Base-by-base conservation (phyloP, 92 coral and sea anemone genomes). In the Scolanthus callimorphus region DNA sequence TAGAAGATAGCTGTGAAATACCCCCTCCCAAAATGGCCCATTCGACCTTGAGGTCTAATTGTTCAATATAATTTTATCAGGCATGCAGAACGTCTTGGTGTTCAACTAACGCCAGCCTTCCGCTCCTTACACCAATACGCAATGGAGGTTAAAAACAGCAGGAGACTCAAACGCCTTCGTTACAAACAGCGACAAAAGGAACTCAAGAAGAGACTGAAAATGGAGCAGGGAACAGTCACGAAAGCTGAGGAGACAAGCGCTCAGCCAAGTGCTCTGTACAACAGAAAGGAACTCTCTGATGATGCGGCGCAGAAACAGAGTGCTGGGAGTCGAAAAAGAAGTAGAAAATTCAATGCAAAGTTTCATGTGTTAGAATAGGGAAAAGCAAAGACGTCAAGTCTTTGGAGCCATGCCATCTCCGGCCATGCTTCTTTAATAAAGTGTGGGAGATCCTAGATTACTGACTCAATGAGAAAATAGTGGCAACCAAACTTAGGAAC, bases 71-170 rank as follows among this genome's bases (percentile, higher is more conserved):
- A 8, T 30, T 61, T 64, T 11, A 2, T 39, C n/a, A 68, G 75
- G 25, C 75, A 68, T 56, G 75, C 41, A 2, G 49, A 57, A 25
- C 39, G 58, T 23, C 37, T 68, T 20, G 65, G 57, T 26, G 65
- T 68, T 15, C 10, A 17, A 4, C 27, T 68, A 0, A 68, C 65
- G 6, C 75, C 75, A 26, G 31, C 58, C 52, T 68, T 55, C 37
- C 21, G 53, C 31, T 43, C 23, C 25, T 46, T 68, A 39, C 65
- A 68, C 23, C 19, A 68, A n/a, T 21, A 61, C 11, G 29, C 56
- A 20, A 13, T 25, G n/a, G 75, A 68, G 46, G 65, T 68, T 8
- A 43, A 15, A 17, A 44, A 43, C 21, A 68, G 39, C 24, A 57
- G 61, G 46, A 38, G 65, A 17, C 34, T 20, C 15, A 68, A 43